Base-by-base conservation (phyloP, 1,140 invertebrate species). In the Drosophila serrata region DNA sequence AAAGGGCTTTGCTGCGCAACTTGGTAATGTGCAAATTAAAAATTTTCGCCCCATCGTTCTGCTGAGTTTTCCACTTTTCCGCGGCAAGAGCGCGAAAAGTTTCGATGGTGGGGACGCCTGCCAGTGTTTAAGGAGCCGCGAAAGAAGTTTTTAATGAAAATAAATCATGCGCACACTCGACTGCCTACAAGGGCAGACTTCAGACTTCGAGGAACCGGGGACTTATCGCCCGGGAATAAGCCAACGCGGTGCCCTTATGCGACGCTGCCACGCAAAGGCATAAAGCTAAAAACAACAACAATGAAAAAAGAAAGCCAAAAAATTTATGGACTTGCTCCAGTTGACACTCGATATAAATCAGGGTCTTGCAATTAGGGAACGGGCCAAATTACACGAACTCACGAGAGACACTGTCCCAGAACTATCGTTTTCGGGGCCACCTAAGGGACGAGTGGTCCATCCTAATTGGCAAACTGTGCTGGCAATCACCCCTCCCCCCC, bases 21-120 rank as follows among this genome's bases (percentile, higher is more conserved):
- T 87, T 80, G 75, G 62, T 87, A 87, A 87, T 87, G 72, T 82
- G 75, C 75, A 82, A 70, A 87, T 87, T 87, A 87, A 82, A 35
- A 81, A 74, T 78, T 80, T 79, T 55, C 61, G 77, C 81, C 58
- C 57, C 57, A 57, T 77, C 55, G 31, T 65, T 58, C 53, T 40
- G 42, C 51, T 59, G 65, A 72, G 51, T 72, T 72, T 61, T 64
- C 56, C 53, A 45, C 73, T 65, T 72, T 45, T 60, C 74, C 43
- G 45, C 49, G 48, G 62, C 76, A 56, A 72, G 57, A 57, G 76
- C 39, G 40, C 60, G 43, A 42, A 79, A 82, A 87, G 62, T 79
- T 87, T 79, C 59, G 62, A 19, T 58, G 45, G 56, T 42, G 48
- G 64, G 69, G 19, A 13, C n/a, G 42, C 60, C 74, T 65, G 12